Evolutionary conservation across 1,140 invertebrate species (phyloP).

Genomic region (Subanguina moxae): DNA sequence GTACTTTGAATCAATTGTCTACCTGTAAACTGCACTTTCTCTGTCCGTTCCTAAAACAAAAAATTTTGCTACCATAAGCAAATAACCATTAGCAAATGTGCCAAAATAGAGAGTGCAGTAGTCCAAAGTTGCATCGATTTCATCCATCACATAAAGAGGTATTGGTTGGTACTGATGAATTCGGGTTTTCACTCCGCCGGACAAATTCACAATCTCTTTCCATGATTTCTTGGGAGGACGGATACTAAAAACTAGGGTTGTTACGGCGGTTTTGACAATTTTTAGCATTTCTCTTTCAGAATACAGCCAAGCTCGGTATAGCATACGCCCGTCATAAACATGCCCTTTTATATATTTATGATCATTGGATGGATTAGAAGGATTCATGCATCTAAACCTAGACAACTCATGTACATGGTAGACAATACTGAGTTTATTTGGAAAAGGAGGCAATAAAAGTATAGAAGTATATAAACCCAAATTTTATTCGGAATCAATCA

Average conservation of each 20-base stretch:
- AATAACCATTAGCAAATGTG: conserved; percentile 84
- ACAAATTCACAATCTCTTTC: conserved; percentile 97
- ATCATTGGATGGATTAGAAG: too few species aligned
- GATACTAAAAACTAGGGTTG: conserved; percentile 70
- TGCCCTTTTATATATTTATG: too few species aligned
- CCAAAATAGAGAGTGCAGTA: conserved; percentile 98
- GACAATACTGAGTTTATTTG: too few species aligned
- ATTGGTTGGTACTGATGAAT: conserved; percentile 96
- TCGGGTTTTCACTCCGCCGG: conserved; percentile 95
- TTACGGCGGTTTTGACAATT: background rate
- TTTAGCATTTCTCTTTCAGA: background rate
- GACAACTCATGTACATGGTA: too few species aligned
- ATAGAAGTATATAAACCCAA: too few species aligned
- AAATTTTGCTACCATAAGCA: background rate
- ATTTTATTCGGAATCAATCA: too few species aligned
- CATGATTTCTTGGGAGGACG: conserved; percentile 95
- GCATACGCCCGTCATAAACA: background rate
- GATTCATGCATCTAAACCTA: too few species aligned
- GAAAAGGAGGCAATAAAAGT: too few species aligned
- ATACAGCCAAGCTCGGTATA: background rate
- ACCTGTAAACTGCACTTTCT: conserved; percentile 97
- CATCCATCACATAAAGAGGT: conserved; percentile 97
- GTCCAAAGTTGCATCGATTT: conserved; percentile 96
- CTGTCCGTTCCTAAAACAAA: conserved; percentile 84
- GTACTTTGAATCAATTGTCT: too few species aligned